Evolutionary conservation across 2,888 invertebrate species (phyloP).

Genomic region (Xanthorhoe designata): DNA sequence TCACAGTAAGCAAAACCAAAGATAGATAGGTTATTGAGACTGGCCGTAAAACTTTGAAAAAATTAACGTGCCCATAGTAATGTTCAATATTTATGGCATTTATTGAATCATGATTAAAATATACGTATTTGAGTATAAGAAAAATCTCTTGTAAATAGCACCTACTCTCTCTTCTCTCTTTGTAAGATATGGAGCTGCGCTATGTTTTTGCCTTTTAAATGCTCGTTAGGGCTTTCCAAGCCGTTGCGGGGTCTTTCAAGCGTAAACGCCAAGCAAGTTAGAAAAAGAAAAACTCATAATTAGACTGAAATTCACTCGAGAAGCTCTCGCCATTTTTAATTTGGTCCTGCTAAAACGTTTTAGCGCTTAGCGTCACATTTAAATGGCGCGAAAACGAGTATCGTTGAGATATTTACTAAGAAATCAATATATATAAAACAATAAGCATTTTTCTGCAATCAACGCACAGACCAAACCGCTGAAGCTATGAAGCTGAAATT

Average conservation of each 20-base stretch:
- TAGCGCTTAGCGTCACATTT: conserved; percentile 12
- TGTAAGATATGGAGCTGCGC: not conserved
- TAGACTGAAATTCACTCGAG: conserved; percentile 41
- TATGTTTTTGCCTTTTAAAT: conserved; percentile 31
- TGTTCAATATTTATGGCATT: too few relatives aligned
- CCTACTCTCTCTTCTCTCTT: too few relatives aligned
- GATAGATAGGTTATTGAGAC: too few relatives aligned
- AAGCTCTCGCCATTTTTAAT: conserved; percentile 34
- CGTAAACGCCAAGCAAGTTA: conserved; percentile 31
- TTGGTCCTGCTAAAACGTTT: conserved; percentile 23
- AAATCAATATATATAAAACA: not conserved
- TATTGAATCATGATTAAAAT: too few relatives aligned
- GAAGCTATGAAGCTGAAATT: too few relatives aligned
- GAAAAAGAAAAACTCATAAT: conserved; percentile 38
- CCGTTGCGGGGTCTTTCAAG: conserved; percentile 19
- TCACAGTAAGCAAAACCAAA: too few relatives aligned
- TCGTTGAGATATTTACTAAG: not conserved
- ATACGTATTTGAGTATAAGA: too few relatives aligned
- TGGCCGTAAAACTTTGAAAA: too few relatives aligned
- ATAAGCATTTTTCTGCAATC: too few relatives aligned
- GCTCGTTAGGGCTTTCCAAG: conserved; percentile 28
- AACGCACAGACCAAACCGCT: too few relatives aligned
- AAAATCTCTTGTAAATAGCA: not conserved
- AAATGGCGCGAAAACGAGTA: conserved; percentile 14
- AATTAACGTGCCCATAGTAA: too few relatives aligned